Evolutionary conservation across 2,888 invertebrate species (phyloP).

Genomic region (Platycnemis pennipes): DNA sequence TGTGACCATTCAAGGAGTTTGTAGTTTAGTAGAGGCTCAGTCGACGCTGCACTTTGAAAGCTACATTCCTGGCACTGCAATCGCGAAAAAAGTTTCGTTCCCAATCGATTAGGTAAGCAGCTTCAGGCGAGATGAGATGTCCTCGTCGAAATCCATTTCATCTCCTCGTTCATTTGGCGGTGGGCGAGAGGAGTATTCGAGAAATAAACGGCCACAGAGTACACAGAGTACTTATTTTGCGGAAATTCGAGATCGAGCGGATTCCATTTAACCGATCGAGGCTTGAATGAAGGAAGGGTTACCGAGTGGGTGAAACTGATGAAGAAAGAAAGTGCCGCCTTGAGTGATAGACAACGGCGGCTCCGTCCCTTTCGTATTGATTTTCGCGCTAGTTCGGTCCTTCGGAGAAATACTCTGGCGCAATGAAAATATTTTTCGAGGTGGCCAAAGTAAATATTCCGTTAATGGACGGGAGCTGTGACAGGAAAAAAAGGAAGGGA

Average conservation of each 20-base stretch:
- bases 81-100: too few relatives aligned
- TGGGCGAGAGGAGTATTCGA: too few relatives aligned
- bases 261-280: conserved; percentile 35
- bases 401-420: conserved; percentile 46
- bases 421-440: conserved; percentile 55
- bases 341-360: not conserved
- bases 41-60: too few relatives aligned
- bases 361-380: not conserved
- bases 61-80: too few relatives aligned
- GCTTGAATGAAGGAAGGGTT: not conserved
- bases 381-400: not conserved
- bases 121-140: not conserved
- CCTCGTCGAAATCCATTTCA: not conserved
- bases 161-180: not conserved
- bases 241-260: not conserved
- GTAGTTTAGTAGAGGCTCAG: too few relatives aligned
- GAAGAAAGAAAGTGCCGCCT: not conserved
- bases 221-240: not conserved
- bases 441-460: conserved; percentile 62
- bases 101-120: not conserved
- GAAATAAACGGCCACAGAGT: too few relatives aligned
- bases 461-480: conserved; percentile 60
- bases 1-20: too few relatives aligned
- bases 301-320: not conserved
- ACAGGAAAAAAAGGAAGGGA: not conserved